These are phyloP conservation scores for Limnephilus rhombicus DNA, from an alignment of 2,888 invertebrate species.

Conservation along the genomic window DNA sequence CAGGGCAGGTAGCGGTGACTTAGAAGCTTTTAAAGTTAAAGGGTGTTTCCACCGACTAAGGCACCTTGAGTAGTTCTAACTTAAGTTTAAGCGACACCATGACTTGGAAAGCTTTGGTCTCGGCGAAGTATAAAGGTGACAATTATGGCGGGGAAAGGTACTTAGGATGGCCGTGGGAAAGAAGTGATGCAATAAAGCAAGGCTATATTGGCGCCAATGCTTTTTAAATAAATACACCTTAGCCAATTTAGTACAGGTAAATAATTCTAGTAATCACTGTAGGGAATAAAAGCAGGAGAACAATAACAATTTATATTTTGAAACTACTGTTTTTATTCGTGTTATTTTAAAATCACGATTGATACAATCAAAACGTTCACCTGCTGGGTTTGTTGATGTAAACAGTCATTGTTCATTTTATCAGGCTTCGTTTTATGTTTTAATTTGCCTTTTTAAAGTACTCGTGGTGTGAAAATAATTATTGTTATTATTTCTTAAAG, in stretches of 20 bases:
- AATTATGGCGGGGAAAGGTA: slow-evolving; percentile 50
- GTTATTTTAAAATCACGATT: no score
- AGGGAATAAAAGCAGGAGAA: background rate
- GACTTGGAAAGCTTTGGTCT: slow-evolving; percentile 28
- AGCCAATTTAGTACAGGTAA: background rate
- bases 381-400: no score
- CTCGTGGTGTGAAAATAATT: no score
- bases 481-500: no score
- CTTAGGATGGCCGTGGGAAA: slow-evolving; percentile 49
- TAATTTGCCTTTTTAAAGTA: no score
- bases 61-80: background rate
- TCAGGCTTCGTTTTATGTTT: no score
- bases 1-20: background rate
- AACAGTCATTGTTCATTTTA: no score
- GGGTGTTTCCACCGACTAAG: background rate
- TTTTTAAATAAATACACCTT: slow-evolving; percentile 3
- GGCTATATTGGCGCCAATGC: slow-evolving; percentile 20
- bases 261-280: background rate
- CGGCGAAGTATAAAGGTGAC: slow-evolving; percentile 55
- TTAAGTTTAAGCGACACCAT: slow-evolving; percentile 27
- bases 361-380: no score
- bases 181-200: slow-evolving; percentile 51
- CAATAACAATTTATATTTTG: no score
- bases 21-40: slow-evolving; percentile 8
- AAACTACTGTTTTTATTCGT: no score